Conservation (phyloP, 2,113 vertebrate species). For the Megalops atlanticus region DNA sequence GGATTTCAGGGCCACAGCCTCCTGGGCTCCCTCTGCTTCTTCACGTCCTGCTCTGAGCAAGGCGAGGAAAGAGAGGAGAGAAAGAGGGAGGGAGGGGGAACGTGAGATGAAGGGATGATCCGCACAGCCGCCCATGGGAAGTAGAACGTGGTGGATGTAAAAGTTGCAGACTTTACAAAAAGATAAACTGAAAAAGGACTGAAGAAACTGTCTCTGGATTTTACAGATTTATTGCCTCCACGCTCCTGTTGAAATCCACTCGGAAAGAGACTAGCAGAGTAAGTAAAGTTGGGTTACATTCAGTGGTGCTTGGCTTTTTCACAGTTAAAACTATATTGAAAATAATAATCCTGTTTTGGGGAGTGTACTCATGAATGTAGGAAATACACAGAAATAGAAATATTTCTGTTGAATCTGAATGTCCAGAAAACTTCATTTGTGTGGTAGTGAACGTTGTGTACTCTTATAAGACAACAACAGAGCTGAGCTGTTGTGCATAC, state of each 20-base stretch:
- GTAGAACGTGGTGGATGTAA: neutral
- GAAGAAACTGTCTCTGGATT: neutral
- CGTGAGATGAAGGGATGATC: slow-evolving; percentile 18
- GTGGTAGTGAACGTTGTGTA: no score
- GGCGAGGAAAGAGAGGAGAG: slow-evolving; percentile 11
- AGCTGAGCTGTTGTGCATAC: no score
- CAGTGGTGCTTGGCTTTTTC: neutral
- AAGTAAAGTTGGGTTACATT: neutral
- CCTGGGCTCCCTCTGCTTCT: slow-evolving; percentile 37
- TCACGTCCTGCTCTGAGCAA: slow-evolving; percentile 19
- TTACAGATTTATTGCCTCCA: neutral
- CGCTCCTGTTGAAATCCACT: neutral
- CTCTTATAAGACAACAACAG: no score
- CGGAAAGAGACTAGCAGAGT: neutral
- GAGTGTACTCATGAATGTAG: no score
- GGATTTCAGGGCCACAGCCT: slow-evolving; percentile 57
- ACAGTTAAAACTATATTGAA: neutral
- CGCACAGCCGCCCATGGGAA: neutral
- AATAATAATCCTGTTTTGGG: no score
- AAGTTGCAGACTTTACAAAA: slow-evolving; percentile 11
- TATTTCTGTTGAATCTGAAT: no score
- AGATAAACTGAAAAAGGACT: neutral
- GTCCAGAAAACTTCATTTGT: no score
- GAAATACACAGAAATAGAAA: no score
- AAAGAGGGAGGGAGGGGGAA: slow-evolving; percentile 21